Evolutionary conservation across 2,888 invertebrate genomes (phyloP).

Genomic region (Drosophila sordidapex): DNA sequence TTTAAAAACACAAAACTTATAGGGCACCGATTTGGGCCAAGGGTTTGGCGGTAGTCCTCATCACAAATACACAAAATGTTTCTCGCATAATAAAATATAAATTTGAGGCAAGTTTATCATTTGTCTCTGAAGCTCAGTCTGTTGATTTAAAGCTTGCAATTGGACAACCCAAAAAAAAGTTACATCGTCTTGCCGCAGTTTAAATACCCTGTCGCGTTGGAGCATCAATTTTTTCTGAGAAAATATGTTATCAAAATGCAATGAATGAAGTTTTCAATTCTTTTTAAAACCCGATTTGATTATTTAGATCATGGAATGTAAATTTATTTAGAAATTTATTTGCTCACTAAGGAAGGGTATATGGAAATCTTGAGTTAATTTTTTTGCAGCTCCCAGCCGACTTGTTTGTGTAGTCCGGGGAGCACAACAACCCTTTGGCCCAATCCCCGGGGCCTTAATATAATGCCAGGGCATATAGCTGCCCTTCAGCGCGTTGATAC

Average conservation of each 20-base stretch:
- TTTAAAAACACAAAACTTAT: not conserved
- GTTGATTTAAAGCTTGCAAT: conserved; percentile 12
- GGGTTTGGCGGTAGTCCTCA: not conserved
- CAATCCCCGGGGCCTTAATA: conserved; percentile 38
- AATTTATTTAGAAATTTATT: not conserved
- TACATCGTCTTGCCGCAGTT: not conserved
- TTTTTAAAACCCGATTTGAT: not conserved
- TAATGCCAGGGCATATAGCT: conserved; percentile 29
- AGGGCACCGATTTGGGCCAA: not conserved
- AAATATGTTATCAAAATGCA: not conserved
- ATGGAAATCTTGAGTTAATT: not conserved
- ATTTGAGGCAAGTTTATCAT: conserved; percentile 2
- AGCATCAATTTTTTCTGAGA: not conserved
- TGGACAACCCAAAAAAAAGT: not conserved
- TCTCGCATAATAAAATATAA: not conserved
- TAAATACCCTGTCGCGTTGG: not conserved
- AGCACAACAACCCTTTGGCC: conserved; percentile 42
- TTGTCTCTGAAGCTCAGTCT: not conserved
- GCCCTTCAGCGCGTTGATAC: conserved; percentile 44
- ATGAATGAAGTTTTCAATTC: not conserved
- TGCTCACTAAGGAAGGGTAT: not conserved
- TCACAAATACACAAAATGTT: not conserved
- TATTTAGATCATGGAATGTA: not conserved
- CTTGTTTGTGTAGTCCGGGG: conserved; percentile 44
- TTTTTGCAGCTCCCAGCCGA: conserved; percentile 1